A percentile compares a stretch with the other conserved stretches of the same genome.
Conservation (phyloP, 2,888 invertebrate species). For the Ormia ochracea region DNA sequence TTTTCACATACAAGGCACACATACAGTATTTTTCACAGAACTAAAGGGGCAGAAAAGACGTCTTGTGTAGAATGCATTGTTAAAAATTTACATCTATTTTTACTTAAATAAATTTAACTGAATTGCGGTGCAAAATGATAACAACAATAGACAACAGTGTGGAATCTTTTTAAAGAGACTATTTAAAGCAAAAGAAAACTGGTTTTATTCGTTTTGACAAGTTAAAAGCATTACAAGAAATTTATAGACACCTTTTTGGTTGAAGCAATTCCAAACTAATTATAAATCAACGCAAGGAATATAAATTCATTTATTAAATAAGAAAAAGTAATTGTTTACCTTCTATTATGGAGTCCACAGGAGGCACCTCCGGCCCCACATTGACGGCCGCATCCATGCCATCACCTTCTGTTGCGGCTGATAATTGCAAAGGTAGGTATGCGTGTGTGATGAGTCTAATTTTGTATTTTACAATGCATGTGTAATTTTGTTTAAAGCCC, state of each 20-base stretch:
- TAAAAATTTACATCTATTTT: conserved; percentile 7
- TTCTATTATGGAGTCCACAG: conserved; percentile 42
- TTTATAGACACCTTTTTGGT: conserved; percentile 9
- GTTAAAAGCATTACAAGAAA: conserved; percentile 43
- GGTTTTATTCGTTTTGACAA: conserved; percentile 44
- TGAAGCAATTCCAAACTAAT: background rate
- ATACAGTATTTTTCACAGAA: conserved; percentile 41
- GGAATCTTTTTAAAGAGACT: conserved; percentile 28
- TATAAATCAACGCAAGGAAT: background rate
- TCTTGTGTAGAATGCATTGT: conserved; percentile 10
- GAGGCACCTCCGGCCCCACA: conserved; percentile 33
- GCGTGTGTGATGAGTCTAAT: background rate
- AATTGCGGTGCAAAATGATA: conserved; percentile 34
- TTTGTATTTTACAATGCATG: background rate
- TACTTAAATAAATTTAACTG: conserved; percentile 32
- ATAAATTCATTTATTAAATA: background rate
- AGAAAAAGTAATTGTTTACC: background rate
- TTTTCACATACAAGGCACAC: conserved; percentile 50
- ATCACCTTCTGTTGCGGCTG: conserved; percentile 52
- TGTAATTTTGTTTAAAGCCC: conserved; percentile 35
- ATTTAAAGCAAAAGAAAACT: conserved; percentile 32
- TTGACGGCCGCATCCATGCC: conserved; percentile 47
- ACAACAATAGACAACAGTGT: conserved; percentile 48
- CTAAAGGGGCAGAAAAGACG: conserved; percentile 23
- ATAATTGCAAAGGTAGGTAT: conserved; percentile 49